These are phyloP conservation scores for Scophthalmus maximus DNA, from an alignment of 2,113 vertebrate species.

Conservation along the genomic window DNA sequence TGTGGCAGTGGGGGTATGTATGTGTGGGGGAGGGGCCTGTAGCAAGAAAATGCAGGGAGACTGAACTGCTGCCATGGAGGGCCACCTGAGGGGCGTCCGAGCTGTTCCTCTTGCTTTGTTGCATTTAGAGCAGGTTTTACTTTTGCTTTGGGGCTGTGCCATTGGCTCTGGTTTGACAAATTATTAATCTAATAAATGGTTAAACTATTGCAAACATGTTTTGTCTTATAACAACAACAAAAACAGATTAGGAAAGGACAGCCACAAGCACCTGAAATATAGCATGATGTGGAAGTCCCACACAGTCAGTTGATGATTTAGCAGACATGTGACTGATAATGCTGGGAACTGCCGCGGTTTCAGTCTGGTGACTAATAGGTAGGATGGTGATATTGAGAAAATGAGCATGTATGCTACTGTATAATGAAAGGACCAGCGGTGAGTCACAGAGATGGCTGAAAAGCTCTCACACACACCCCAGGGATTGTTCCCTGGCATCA, in stretches of 20 bases:
- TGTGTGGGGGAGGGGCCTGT: slow-evolving; percentile 39
- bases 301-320: background rate
- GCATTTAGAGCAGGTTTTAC: slow-evolving; percentile 51
- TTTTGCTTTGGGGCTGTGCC: slow-evolving; percentile 48
- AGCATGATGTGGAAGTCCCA: slow-evolving; percentile 18
- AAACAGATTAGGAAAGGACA: background rate
- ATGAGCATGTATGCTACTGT: slow-evolving; percentile 47
- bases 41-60: slow-evolving; percentile 55
- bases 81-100: slow-evolving; percentile 76
- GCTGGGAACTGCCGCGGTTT: slow-evolving; percentile 46
- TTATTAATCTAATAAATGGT: slow-evolving; percentile 46
- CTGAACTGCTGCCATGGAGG: slow-evolving; percentile 60
- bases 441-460: slow-evolving; percentile 63
- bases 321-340: slow-evolving; percentile 44
- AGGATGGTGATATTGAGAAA: slow-evolving; percentile 47
- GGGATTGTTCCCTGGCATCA: slow-evolving; percentile 58
- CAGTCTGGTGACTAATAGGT: slow-evolving; percentile 55
- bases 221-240: slow-evolving; percentile 13
- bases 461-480: slow-evolving; percentile 26
- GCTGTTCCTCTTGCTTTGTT: slow-evolving; percentile 60
- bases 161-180: slow-evolving; percentile 40
- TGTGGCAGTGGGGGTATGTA: slow-evolving; percentile 22
- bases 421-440: slow-evolving; percentile 58
- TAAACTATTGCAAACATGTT: slow-evolving; percentile 3
- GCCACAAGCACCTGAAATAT: slow-evolving; percentile 10